Percentiles rank a stretch among this genome's conserved stretches.
Conservation (phyloP, 1,140 invertebrate species). For the Frieseomelitta varia region DNA sequence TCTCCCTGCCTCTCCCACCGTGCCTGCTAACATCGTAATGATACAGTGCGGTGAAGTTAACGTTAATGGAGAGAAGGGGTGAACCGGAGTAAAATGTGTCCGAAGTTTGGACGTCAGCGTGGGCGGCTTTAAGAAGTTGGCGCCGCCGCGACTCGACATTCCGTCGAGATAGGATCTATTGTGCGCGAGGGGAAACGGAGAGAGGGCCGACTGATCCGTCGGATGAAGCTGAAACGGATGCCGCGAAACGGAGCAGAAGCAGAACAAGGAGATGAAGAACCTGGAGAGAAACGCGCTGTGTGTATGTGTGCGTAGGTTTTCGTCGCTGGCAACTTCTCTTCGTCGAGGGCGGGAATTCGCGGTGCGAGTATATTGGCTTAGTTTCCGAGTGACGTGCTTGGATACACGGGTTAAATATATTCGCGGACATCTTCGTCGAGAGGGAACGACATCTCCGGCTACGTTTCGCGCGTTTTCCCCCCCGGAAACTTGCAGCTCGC, state of each 20-base stretch:
- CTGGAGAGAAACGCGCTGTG: too few relatives aligned
- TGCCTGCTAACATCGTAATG: constrained; percentile 68
- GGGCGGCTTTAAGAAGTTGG: constrained; percentile 74
- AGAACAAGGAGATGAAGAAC: not conserved
- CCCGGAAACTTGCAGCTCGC: not conserved
- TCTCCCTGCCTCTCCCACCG: constrained; percentile 4
- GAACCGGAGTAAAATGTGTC: constrained; percentile 68
- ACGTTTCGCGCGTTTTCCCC: not conserved
- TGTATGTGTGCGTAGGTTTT: constrained; percentile 58
- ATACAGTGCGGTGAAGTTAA: constrained; percentile 70
- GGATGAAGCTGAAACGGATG: constrained; percentile 40
- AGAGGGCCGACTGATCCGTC: constrained; percentile 22
- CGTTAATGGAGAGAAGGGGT: constrained; percentile 65
- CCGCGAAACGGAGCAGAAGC: not conserved
- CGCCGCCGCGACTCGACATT: constrained; percentile 61
- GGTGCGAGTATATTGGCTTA: constrained; percentile 63
- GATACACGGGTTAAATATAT: constrained; percentile 62
- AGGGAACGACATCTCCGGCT: constrained; percentile 1
- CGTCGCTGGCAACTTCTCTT: constrained; percentile 62
- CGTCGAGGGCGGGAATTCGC: constrained; percentile 49
- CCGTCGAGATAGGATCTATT: constrained; percentile 67
- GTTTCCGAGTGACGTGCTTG: constrained; percentile 63
- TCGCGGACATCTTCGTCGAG: constrained; percentile 23
- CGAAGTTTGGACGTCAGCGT: constrained; percentile 72
- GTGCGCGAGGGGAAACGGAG: constrained; percentile 21